These are phyloP conservation scores for Sesia apiformis DNA, from an alignment of 2,888 invertebrate species.

Conservation along the genomic window DNA sequence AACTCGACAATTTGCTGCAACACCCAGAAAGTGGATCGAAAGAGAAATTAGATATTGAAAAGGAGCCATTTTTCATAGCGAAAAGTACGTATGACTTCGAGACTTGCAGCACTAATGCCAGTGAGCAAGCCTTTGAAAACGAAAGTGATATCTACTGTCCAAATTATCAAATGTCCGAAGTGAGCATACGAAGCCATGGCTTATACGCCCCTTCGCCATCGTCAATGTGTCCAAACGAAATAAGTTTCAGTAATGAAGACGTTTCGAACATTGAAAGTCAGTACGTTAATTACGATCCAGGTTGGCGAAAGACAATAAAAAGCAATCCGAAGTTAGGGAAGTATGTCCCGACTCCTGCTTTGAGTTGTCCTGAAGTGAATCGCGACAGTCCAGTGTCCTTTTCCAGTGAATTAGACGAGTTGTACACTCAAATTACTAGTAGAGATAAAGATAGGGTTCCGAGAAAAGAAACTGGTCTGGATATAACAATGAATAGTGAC, in stretches of 20 bases:
- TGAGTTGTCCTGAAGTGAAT: slow-evolving; percentile 64
- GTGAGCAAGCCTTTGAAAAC: slow-evolving; percentile 68
- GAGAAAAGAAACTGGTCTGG: slow-evolving; percentile 40
- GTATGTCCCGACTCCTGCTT: slow-evolving; percentile 55
- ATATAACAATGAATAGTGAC: slow-evolving; percentile 59
- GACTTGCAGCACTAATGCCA: slow-evolving; percentile 60
- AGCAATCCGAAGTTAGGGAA: slow-evolving; percentile 54
- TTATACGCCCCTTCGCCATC: slow-evolving; percentile 77
- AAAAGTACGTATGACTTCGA: slow-evolving; percentile 63
- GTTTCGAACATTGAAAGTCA: slow-evolving; percentile 67
- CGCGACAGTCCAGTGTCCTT: slow-evolving; percentile 60
- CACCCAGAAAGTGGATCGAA: slow-evolving; percentile 39
- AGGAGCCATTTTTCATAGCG: slow-evolving; percentile 55
- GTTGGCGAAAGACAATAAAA: slow-evolving; percentile 62
- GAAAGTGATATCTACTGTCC: slow-evolving; percentile 77
- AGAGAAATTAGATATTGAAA: slow-evolving; percentile 50
- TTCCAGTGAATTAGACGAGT: slow-evolving; percentile 77
- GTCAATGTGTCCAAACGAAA: slow-evolving; percentile 67
- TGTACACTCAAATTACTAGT: slow-evolving; percentile 80
- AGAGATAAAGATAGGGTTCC: slow-evolving; percentile 49
- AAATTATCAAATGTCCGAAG: slow-evolving; percentile 77
- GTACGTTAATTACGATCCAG: slow-evolving; percentile 74
- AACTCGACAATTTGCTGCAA: slow-evolving; percentile 46
- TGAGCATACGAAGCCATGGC: slow-evolving; percentile 78
- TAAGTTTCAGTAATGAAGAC: slow-evolving; percentile 66